phyloP scores from a whole-genome alignment of 2,113 vertebrate species.

The Clarias magur region DNA sequence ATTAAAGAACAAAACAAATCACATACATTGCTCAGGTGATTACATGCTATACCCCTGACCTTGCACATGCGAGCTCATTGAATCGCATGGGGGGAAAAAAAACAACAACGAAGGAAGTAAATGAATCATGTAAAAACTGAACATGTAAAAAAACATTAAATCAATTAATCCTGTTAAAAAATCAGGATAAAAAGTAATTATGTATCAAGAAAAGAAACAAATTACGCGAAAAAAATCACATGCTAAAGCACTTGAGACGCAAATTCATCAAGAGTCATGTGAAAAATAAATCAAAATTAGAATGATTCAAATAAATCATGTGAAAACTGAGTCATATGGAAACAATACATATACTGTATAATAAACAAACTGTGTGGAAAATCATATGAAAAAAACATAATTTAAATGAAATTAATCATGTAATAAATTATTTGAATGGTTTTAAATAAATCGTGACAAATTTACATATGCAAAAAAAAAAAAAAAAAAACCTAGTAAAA shows the following conservation, averaged over 20 bases:
- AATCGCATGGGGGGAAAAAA: background rate
- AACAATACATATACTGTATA: background rate
- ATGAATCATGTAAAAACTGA: background rate
- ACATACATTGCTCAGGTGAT: background rate
- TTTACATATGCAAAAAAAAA: no score
- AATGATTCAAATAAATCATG: background rate
- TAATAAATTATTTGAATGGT: background rate
- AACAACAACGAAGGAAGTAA: background rate
- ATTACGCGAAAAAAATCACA: background rate
- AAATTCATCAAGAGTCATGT: background rate
- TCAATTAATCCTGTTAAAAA: background rate
- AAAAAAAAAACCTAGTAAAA: no score
- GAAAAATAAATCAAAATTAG: background rate
- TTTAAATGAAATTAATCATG: background rate
- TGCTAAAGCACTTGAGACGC: background rate
- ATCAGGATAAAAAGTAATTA: background rate
- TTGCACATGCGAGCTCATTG: background rate
- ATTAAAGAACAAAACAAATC: no score
- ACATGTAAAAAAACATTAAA: background rate
- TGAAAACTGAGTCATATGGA: background rate
- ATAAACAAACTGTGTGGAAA: background rate
- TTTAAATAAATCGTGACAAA: no score
- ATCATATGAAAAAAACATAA: background rate
- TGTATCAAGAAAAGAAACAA: background rate
- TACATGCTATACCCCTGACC: background rate